Conservation (phyloP, 2,113 vertebrate species). For the Ramphastos sulfuratus region DNA sequence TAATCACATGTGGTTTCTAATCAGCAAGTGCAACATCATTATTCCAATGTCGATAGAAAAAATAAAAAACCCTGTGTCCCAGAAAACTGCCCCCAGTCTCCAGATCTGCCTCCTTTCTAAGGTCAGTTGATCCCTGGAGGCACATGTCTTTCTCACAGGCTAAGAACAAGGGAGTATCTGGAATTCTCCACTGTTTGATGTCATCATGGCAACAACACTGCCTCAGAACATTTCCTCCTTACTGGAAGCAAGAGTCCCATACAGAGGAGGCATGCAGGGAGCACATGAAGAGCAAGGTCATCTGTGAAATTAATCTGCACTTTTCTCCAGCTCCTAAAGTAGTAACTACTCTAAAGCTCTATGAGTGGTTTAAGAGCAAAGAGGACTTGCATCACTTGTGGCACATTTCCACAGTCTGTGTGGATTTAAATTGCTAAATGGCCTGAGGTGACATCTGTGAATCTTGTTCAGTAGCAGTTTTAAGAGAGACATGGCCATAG, state of each 20-base stretch:
- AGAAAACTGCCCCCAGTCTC: not conserved
- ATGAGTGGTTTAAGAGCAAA: not conserved
- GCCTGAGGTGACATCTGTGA: not conserved
- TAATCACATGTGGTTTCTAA: not conserved
- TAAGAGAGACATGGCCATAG: rapidly evolving
- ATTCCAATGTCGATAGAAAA: not conserved
- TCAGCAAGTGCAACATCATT: not conserved
- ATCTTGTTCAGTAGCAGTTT: not conserved
- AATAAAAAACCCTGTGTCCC: not conserved
- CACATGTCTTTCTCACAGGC: not conserved
- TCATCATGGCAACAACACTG: not conserved
- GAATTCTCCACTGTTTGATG: not conserved
- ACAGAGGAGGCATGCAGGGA: not conserved
- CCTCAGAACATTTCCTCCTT: slow-evolving; percentile 25
- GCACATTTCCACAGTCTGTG: not conserved
- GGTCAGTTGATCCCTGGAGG: slow-evolving; percentile 25
- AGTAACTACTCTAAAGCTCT: not conserved
- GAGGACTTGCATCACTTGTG: not conserved
- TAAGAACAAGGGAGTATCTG: not conserved
- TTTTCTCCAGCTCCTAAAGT: not conserved
- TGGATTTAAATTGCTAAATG: not conserved
- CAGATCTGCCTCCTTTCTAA: not conserved
- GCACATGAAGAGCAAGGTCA: not conserved
- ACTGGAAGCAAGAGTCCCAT: not conserved
- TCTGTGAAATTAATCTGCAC: not conserved